Evolutionary conservation across 2,113 vertebrate genomes (phyloP).

Genomic region (Saguinus midas): DNA sequence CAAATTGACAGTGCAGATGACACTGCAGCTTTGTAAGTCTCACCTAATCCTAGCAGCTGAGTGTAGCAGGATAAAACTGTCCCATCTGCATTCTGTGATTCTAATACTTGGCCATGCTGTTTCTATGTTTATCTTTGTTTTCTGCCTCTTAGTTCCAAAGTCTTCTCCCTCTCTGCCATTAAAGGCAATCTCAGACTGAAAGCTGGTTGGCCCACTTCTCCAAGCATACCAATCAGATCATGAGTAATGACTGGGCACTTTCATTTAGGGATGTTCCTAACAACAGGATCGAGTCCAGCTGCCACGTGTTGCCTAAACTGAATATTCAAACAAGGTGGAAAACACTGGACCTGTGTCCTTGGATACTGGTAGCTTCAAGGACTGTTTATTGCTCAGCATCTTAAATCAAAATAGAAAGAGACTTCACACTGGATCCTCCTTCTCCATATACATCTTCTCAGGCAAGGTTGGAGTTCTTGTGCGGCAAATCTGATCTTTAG

Average conservation of each 20-base stretch:
- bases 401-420: slow-evolving; percentile 80
- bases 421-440: slow-evolving; percentile 61
- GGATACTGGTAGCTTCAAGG: slow-evolving; percentile 77
- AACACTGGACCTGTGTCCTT: slow-evolving; percentile 78
- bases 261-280: slow-evolving; percentile 74
- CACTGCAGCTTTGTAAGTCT: slow-evolving; percentile 50
- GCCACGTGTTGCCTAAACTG: slow-evolving; percentile 75
- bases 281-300: slow-evolving; percentile 67
- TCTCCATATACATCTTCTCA: slow-evolving; percentile 56
- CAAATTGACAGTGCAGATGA: slow-evolving; percentile 3
- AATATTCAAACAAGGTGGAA: slow-evolving; percentile 80
- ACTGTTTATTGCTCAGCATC: slow-evolving; percentile 77
- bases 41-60: slow-evolving; percentile 54
- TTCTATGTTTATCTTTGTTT: slow-evolving; percentile 82
- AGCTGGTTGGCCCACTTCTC: slow-evolving; percentile 68
- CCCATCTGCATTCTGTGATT: slow-evolving; percentile 63
- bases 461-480: slow-evolving; percentile 55
- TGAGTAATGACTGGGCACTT: slow-evolving; percentile 78
- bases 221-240: slow-evolving; percentile 62
- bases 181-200: slow-evolving; percentile 74
- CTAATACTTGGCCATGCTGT: slow-evolving; percentile 64
- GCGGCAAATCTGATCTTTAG: slow-evolving; percentile 16
- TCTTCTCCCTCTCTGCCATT: slow-evolving; percentile 59
- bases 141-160: slow-evolving; percentile 64
- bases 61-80: slow-evolving; percentile 63